Percentiles rank a stretch among this genome's conserved stretches.
Conservation (phyloP, 1,140 invertebrate genomes). For the Lethrus apterus region DNA sequence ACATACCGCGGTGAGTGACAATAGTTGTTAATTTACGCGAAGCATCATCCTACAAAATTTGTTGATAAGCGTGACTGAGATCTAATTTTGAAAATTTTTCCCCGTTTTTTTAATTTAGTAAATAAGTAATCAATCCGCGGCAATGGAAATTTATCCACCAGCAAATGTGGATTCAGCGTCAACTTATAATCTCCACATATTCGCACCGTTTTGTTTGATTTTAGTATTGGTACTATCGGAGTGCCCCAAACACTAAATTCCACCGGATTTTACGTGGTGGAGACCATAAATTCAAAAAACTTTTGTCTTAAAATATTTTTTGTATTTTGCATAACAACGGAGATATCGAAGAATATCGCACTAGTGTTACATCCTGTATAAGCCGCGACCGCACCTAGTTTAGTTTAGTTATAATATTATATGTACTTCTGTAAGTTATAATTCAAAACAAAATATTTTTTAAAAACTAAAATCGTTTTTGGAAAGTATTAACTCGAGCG, state of each 20-base stretch:
- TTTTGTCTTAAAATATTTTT: too few relatives aligned
- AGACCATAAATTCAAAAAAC: too few relatives aligned
- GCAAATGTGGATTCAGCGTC: conserved; percentile 38
- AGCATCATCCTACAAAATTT: conserved; percentile 30
- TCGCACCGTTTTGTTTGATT: conserved; percentile 18
- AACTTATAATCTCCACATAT: conserved; percentile 47
- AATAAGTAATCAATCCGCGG: conserved; percentile 33
- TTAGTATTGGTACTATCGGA: conserved; percentile 43
- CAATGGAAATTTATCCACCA: conserved; percentile 37
- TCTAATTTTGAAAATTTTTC: conserved; percentile 34
- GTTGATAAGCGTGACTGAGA: conserved; percentile 37
- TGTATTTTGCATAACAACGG: too few relatives aligned
- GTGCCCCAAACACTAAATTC: conserved; percentile 45
- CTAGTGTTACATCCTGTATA: too few relatives aligned
- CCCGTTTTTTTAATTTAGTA: conserved; percentile 24
- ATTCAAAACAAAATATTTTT: too few relatives aligned
- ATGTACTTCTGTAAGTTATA: too few relatives aligned
- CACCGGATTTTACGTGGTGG: too few relatives aligned
- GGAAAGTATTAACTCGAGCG: too few relatives aligned
- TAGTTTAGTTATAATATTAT: too few relatives aligned
- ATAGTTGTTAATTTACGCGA: conserved; percentile 12
- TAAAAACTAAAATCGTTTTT: too few relatives aligned
- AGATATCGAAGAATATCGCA: too few relatives aligned
- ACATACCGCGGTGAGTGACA: conserved; percentile 19
- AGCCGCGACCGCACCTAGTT: too few relatives aligned